These are phyloP conservation scores for Pseudorhiza aurosa DNA, from an alignment of 30 jellyfish, hydroid and myxozoan genomes.

Conservation along the genomic window DNA sequence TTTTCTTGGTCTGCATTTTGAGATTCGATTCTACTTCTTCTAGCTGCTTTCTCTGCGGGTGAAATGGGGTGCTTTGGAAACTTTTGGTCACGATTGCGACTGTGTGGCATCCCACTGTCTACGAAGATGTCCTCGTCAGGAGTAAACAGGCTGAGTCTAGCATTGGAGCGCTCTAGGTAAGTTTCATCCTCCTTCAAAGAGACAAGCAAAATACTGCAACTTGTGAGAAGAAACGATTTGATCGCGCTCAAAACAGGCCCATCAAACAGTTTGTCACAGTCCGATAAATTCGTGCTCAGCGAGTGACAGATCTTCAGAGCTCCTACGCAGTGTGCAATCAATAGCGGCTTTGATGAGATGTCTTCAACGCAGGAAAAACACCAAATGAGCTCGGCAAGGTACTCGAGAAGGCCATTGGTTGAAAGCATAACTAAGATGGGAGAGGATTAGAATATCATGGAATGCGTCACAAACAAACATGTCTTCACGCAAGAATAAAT, in stretches of 20 bases:
- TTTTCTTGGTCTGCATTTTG: neutral
- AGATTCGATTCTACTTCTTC: neutral
- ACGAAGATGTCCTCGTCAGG: slow-evolving; percentile 41
- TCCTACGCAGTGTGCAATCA: slow-evolving; percentile 87
- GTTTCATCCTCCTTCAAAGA: slow-evolving; percentile 10
- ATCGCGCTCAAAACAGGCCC: slow-evolving; percentile 66
- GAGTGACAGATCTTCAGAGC: slow-evolving; percentile 85
- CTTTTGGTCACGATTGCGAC: neutral
- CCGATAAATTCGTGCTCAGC: slow-evolving; percentile 52
- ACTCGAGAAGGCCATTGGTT: slow-evolving; percentile 77
- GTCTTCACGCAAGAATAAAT: no score
- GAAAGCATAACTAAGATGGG: slow-evolving; percentile 65
- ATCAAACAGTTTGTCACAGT: slow-evolving; percentile 7
- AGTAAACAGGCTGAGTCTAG: slow-evolving; percentile 3
- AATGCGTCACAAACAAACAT: no score
- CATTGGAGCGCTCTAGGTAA: slow-evolving; percentile 4
- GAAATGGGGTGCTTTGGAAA: neutral
- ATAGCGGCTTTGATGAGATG: slow-evolving; percentile 46
- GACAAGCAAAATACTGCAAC: slow-evolving; percentile 31
- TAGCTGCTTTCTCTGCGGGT: neutral
- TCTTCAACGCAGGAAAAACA: slow-evolving; percentile 58
- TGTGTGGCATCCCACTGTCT: neutral
- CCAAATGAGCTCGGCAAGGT: slow-evolving; percentile 89
- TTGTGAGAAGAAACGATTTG: slow-evolving; percentile 42
- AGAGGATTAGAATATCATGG: no score